Base-by-base conservation (phyloP, 2,113 vertebrate genomes). In the Campylorhamphus procurvoides region DNA sequence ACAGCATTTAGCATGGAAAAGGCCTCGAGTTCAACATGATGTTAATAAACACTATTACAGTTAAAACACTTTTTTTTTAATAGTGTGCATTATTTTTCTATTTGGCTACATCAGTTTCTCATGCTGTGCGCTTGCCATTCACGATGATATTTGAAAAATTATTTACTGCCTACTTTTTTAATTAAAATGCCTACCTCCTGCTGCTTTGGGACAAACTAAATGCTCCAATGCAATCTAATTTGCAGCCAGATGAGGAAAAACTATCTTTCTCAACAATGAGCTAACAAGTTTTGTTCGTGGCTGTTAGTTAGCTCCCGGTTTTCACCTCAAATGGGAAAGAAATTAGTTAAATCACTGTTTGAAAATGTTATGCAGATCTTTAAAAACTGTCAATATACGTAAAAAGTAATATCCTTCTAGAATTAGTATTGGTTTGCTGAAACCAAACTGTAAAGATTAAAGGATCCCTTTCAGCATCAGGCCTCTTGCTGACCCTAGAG, bases 161-260 rank as follows among this genome's bases (percentile, higher is more conserved):
- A 28, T 63, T 9, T 47, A 25, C 24, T 62, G 87, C 37, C 76
- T 85, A 42, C 14, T 50, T 67, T 83, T 92, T 83, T 59, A 71
- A 91, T 73, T 39, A 88, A 77, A 90, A 93, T 64, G 15, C 16
- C n/a, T 80, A 56, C 42, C 81, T 86, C 47, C 72, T 86, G 64
- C 60, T 84, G 58, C 31, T 67, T 85, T 86, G 75, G 39, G 40
- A 66, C 55, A 78, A 94, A 64, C 23, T 46, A n/a, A 71, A 15
- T 40, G 15, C 20, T 91, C 60, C 22, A 56, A 72, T 72, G 37
- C 22, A 75, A 62, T 81, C 19, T 49, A 15, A 18, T 81, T 81
- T 86, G 33, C 40, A 78, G 52, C 16, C 60, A 68, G 47, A 72
- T 68, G 39, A 35, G 50, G 60, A 20, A 89, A 73, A 66, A 80